A percentile compares a stretch with the other conserved stretches of the same genome.
phyloP scores from a whole-genome alignment of 2,888 invertebrate genomes.

The Diarsia brunnea region DNA sequence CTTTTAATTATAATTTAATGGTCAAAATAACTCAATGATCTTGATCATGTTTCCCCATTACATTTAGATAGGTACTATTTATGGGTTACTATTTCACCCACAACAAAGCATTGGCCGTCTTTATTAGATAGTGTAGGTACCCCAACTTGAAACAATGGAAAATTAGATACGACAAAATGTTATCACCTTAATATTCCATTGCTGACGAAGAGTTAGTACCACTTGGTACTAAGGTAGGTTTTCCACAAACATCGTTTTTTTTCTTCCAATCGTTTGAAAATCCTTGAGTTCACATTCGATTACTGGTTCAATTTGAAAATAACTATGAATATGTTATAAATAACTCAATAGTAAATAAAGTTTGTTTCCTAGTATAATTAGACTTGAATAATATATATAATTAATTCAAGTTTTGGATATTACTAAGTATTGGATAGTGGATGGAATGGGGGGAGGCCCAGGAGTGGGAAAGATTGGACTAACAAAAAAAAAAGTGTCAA shows the following conservation, averaged over 20 bases:
- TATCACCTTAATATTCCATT: not conserved
- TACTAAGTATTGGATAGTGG: too few species aligned
- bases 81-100: conserved; percentile 3
- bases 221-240: too few species aligned
- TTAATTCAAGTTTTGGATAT: not conserved
- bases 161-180: not conserved
- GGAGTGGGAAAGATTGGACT: too few species aligned
- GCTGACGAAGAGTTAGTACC: not conserved
- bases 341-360: not conserved
- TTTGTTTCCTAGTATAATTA: not conserved
- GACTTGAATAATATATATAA: too few species aligned
- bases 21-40: not conserved
- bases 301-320: not conserved
- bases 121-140: not conserved
- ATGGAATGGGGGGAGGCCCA: too few species aligned
- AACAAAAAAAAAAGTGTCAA: too few species aligned
- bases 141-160: conserved; percentile 11
- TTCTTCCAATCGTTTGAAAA: not conserved
- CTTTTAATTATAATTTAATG: not conserved
- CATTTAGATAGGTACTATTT: not conserved
- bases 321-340: not conserved
- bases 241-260: too few species aligned
- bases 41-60: not conserved
- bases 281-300: not conserved
- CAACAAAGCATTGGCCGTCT: not conserved